Base-by-base conservation (phyloP, 2,113 vertebrate genomes). In the Pangasianodon hypophthalmus region DNA sequence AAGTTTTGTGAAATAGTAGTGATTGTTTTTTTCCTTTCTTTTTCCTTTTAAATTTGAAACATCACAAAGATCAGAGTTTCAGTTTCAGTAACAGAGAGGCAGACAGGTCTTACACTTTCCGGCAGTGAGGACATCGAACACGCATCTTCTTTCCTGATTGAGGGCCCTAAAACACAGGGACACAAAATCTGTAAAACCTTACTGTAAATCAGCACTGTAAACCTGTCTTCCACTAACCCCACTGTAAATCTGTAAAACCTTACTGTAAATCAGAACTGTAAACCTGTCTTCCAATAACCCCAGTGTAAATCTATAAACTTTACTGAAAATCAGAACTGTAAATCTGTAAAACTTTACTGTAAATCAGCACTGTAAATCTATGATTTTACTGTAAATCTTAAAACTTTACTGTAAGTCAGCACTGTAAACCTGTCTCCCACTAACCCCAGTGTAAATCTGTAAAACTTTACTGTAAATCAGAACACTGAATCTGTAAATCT, bases 101-200 rank as follows among this genome's bases (percentile, higher is more conserved):
- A 80, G 77, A n/a, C 29, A 16, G 77, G 77, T 81, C 79, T 81
- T 81, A 81, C 79, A 81, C 29, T 52, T 81, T 52, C 16, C 13
- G 48, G 79, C 79, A 81, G 48, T 52, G 48, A 81, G 46, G 46
- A 52, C 79, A 81, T 52, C 48, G 79, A 52, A 81, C 79, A 52
- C 46, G 13, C 13, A 18, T 21, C 11, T 48, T 80, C 29, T 8
- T 2, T 81, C 2, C 48, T n/a, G 79, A n/a, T 9, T 48, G 24
- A 52, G 48, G 13, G 2, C 0, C 14, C 46, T 50, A 3, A 18
- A 54, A n/a, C 24, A 80, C 44, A 52, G 13, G 1, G 5, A 24
- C 8, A 75, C 19, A 2, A 46, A 46, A 46, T 26, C 46, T 46
- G 2, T 46, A 46, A 46, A 46, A 46, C 46, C 3, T 46, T 46